phyloP scores from a whole-genome alignment of 1,140 invertebrate genomes.

The Calycopis cecrops region DNA sequence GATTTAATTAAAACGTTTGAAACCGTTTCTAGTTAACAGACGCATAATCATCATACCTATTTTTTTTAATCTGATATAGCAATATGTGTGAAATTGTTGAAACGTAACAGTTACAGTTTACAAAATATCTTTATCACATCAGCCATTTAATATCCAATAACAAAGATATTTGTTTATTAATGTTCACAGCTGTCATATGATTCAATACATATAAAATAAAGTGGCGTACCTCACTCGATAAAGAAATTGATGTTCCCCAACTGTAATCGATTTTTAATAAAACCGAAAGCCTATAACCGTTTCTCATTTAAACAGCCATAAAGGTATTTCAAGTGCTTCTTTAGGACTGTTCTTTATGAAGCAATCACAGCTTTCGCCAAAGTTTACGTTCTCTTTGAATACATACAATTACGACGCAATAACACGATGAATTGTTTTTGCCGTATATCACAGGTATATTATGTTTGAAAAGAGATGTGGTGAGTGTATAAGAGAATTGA shows the following conservation, averaged over 20 bases:
- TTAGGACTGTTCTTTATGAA: constrained; percentile 33
- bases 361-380: constrained; percentile 37
- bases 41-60: too few species aligned
- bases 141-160: too few species aligned
- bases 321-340: constrained; percentile 19
- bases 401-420: constrained; percentile 38
- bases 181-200: too few species aligned
- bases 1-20: too few species aligned
- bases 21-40: too few species aligned
- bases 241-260: background rate
- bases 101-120: too few species aligned
- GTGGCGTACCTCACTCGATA: too few species aligned
- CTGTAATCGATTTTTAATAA: constrained; percentile 11
- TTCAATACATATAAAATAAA: too few species aligned
- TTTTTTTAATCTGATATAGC: too few species aligned
- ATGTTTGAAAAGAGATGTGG: background rate
- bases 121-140: too few species aligned
- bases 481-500: background rate
- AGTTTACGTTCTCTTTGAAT: constrained; percentile 42
- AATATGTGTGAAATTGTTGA: too few species aligned
- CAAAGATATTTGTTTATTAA: too few species aligned
- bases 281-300: constrained; percentile 15
- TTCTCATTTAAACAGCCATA: constrained; percentile 19
- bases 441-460: constrained; percentile 5
- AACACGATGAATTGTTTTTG: constrained; percentile 12